Evolutionary conservation across 1,140 invertebrate species (phyloP), one percentile per base, ranked within the genome.

Genomic region (Drosophila novamexicana): DNA sequence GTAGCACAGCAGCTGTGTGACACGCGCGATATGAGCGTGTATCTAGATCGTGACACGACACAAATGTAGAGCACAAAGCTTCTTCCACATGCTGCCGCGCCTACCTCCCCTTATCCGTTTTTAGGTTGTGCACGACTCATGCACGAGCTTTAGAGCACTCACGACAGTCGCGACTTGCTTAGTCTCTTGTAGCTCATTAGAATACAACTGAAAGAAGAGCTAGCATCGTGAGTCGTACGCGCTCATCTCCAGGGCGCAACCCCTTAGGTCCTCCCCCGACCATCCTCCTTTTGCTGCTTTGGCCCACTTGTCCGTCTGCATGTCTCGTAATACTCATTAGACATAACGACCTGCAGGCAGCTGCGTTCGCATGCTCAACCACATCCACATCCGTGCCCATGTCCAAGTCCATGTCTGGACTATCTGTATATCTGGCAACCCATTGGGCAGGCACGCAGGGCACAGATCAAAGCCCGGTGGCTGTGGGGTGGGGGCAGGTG

Each of bases 281-380:
- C 50, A 4, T 29, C 39, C 29, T 40, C 6, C n/a, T 16, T 2
- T 16, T 10, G 42, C 58, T 18, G 12, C 54, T 50, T 16, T 36
- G 12, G 36, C 36, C 56, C 37, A 53, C 70, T 73, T 56, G 57
- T 36, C 57, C 12, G 49, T 73, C 56, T 40, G 45, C 47, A 61
- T 59, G 64, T 36, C 70, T 73, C 75, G 74, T 79, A 86, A 83
- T 88, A 89, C 83, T 88, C 83, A 88, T 88, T 88, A 88, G 83
- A 79, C 69, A 89, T 88, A 88, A 88, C 83, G 83, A 88, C 84
- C 78, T 65, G 53, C 57, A 65, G 71, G 49, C 73, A 84, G 81
- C 77, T 84, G 81, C 76, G 81, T 75, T 36, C 42, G 22, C 36
- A 29, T 9, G 34, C 7, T n/a, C 59, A 34, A 12, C 29, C 34